Percentiles rank a stretch among this genome's conserved stretches.
Conservation (phyloP, 2,797 vertebrate genomes). For the Pelodytes ibericus region DNA sequence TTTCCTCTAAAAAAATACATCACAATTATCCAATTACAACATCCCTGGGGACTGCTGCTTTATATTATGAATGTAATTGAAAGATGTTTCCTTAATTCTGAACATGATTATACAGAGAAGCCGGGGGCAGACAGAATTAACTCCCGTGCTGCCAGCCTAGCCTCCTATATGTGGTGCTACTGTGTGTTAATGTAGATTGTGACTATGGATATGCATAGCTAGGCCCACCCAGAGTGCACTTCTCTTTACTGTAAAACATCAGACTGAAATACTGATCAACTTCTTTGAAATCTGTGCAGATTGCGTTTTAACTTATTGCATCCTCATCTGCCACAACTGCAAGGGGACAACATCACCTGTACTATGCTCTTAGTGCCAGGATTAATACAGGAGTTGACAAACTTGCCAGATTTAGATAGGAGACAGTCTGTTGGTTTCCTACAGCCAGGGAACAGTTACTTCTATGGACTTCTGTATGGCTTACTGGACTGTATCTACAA, state of each 20-base stretch:
- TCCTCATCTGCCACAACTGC: too few species aligned
- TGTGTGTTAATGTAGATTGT: slow-evolving; percentile 3
- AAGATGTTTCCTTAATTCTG: slow-evolving; percentile 49
- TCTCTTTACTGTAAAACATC: not conserved
- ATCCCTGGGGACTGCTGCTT: slow-evolving; percentile 41
- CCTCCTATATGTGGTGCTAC: not conserved
- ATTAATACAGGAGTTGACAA: too few species aligned
- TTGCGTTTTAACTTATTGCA: too few species aligned
- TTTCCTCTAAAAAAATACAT: slow-evolving; percentile 48
- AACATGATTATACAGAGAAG: slow-evolving; percentile 44
- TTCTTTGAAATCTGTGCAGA: too few species aligned
- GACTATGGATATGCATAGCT: not conserved
- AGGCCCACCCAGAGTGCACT: not conserved
- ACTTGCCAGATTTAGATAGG: too few species aligned
- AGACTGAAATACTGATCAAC: too few species aligned
- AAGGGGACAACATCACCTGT: too few species aligned
- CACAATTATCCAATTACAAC: slow-evolving; percentile 50
- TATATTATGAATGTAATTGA: slow-evolving; percentile 49
- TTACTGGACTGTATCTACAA: too few species aligned
- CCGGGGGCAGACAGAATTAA: slow-evolving; percentile 36
- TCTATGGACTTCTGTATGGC: too few species aligned
- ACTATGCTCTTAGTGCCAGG: too few species aligned
- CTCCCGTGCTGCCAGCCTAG: slow-evolving; percentile 15
- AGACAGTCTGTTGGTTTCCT: too few species aligned
- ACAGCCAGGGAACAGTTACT: too few species aligned